These are phyloP conservation scores for Mizuhopecten yessoensis DNA, from an alignment of 1,140 invertebrate genomes.

Conservation along the genomic window DNA sequence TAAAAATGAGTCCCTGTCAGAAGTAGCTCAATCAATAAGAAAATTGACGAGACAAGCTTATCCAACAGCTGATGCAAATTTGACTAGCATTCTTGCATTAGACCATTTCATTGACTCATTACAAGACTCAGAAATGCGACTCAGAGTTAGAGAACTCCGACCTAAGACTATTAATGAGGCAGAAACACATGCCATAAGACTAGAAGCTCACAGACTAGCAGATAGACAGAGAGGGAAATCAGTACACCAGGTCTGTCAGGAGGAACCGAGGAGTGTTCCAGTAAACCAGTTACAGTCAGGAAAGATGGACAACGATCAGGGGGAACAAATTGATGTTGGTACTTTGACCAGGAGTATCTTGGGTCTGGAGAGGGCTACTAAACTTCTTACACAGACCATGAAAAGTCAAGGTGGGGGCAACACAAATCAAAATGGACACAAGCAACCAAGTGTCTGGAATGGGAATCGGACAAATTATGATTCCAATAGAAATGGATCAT, in stretches of 20 bases:
- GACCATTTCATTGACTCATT: slow-evolving; percentile 48
- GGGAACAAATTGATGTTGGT: background rate
- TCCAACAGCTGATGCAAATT: slow-evolving; percentile 9
- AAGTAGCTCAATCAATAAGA: slow-evolving; percentile 47
- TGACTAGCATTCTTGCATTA: slow-evolving; percentile 19
- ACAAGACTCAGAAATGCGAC: slow-evolving; percentile 32
- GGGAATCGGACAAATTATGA: background rate
- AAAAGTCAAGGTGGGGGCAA: background rate
- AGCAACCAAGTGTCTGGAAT: background rate
- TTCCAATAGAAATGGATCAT: background rate
- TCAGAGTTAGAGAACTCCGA: slow-evolving; percentile 6
- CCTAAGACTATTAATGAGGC: slow-evolving; percentile 41
- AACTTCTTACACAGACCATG: background rate
- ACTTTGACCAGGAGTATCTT: background rate
- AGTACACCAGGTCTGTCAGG: background rate
- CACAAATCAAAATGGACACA: background rate
- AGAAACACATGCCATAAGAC: slow-evolving; percentile 36
- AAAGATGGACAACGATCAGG: background rate
- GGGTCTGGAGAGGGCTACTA: background rate
- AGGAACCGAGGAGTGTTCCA: background rate
- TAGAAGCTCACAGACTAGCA: no score
- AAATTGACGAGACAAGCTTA: slow-evolving; percentile 47
- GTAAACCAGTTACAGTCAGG: background rate
- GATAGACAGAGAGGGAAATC: slow-evolving; percentile 23
- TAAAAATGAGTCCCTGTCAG: slow-evolving; percentile 45